Evolutionary conservation across 2,888 invertebrate genomes (phyloP), one percentile per base, ranked within the genome.

Genomic region (Rhabditoides inermis): DNA sequence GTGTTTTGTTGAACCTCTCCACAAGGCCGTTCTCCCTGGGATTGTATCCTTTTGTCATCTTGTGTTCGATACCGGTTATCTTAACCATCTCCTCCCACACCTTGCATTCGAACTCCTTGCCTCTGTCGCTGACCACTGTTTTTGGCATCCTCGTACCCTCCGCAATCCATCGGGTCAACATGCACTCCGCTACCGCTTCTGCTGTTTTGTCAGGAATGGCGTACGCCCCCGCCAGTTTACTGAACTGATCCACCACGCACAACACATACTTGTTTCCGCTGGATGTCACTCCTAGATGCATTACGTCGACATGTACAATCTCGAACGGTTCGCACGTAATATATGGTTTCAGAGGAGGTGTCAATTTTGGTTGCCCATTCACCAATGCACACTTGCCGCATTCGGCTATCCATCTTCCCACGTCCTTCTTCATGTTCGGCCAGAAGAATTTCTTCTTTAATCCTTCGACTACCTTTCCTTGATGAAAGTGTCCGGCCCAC

Each of bases 1-100:
- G 36, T 0, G 59, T 59, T 41, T 46, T n/a, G 22, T 57, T 55
- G 40, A 55, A 51, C 23, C 60, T 49, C 42, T 65, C 64, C 2
- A 54, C 45, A 2, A 26, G 28, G 18, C 65, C 65, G 50, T 65
- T 65, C 23, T 49, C 55, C 28, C 56, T 27, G 0, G 53, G 48
- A 32, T 65, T 45, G 45, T 65, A 65, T 2, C 58, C 51, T 32
- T 58, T 51, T 0, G 60, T 58, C 40, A 12, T 32, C 20, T 35
- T 42, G 10, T 39, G n/a, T 1, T 49, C 30, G 1, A 55, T 58
- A 2, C 35, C n/a, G 3, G 36, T 28, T 45, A 51, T 44, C 26
- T 53, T 53, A 1, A 35, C n/a, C 15, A 57, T 18, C 22, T 55
- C 45, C n/a, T 36, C 20, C 22, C 57, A 44, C 0, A 45, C 18